phyloP scores from a whole-genome alignment of 37 sponge, comb jelly and placozoan species.

The Lycopodina hypogea region DNA sequence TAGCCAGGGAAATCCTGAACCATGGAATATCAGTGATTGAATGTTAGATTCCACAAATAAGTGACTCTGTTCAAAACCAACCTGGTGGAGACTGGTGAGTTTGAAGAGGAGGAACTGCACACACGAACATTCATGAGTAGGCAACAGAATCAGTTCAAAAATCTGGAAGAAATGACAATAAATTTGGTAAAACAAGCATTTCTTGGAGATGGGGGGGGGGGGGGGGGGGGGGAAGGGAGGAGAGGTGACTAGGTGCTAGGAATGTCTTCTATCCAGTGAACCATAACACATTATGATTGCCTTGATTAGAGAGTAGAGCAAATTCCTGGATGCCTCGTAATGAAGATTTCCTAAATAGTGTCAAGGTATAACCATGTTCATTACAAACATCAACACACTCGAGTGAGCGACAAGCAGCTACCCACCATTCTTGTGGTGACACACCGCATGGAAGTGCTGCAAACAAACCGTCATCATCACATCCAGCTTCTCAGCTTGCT shows the following conservation, averaged over 20 bases:
- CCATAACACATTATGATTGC: background rate
- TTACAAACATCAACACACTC: background rate
- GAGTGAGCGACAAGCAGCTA: background rate
- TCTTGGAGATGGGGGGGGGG: too few relatives aligned
- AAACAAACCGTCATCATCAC: conserved; percentile 54
- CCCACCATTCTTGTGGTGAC: conserved; percentile 4
- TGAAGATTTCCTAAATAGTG: conserved; percentile 6
- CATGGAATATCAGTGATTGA: background rate
- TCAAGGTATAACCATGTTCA: background rate
- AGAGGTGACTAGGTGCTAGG: too few relatives aligned
- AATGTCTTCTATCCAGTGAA: background rate
- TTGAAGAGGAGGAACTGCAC: conserved; percentile 82
- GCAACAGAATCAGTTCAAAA: conserved; percentile 57
- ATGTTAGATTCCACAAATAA: background rate
- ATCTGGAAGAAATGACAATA: conserved; percentile 18
- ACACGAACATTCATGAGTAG: conserved; percentile 74
- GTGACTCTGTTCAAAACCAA: conserved; percentile 27
- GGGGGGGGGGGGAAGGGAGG: too few relatives aligned
- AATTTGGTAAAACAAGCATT: background rate
- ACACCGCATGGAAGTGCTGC: conserved; percentile 21
- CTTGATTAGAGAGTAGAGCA: conserved; percentile 7
- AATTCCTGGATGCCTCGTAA: background rate
- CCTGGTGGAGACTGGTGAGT: conserved; percentile 56
- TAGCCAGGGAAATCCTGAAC: conserved; percentile 41
- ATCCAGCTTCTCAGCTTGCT: conserved; percentile 69